Conservation (phyloP, 64 coral and sea anemone species). For the Astreopora myriophthalma region DNA sequence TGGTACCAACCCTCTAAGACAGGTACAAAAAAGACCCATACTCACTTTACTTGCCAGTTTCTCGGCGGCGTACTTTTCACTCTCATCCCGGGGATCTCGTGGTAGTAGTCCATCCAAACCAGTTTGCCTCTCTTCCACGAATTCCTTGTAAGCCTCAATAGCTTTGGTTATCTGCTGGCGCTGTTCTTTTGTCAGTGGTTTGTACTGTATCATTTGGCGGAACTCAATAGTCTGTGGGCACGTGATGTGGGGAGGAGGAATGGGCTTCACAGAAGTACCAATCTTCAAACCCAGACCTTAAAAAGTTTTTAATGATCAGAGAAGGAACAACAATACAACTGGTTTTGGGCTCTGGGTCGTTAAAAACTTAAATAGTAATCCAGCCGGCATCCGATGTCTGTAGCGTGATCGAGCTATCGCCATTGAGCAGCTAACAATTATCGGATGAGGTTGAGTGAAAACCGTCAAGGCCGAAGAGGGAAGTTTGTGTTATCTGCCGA, state of each 20-base stretch:
- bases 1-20: background rate
- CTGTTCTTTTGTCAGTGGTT: slow-evolving; percentile 68
- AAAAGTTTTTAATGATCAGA: background rate
- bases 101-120: slow-evolving; percentile 75
- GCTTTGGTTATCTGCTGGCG: slow-evolving; percentile 60
- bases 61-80: slow-evolving; percentile 73
- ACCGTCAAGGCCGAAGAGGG: too few species aligned
- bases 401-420: too few species aligned
- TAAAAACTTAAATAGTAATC: background rate
- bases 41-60: slow-evolving; percentile 71
- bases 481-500: too few species aligned
- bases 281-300: slow-evolving; percentile 77
- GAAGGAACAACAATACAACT: background rate
- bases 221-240: slow-evolving; percentile 82
- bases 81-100: slow-evolving; percentile 85
- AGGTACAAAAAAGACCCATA: background rate
- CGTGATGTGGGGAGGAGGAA: slow-evolving; percentile 44
- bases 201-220: slow-evolving; percentile 84
- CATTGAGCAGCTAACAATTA: too few species aligned
- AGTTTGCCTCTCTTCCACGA: slow-evolving; percentile 62
- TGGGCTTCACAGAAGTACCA: slow-evolving; percentile 63
- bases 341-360: too few species aligned
- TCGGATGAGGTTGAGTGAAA: too few species aligned
- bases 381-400: too few species aligned
- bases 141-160: slow-evolving; percentile 81